These are phyloP conservation scores for Conus canariensis DNA, from an alignment of 2,888 invertebrate species.

Conservation along the genomic window DNA sequence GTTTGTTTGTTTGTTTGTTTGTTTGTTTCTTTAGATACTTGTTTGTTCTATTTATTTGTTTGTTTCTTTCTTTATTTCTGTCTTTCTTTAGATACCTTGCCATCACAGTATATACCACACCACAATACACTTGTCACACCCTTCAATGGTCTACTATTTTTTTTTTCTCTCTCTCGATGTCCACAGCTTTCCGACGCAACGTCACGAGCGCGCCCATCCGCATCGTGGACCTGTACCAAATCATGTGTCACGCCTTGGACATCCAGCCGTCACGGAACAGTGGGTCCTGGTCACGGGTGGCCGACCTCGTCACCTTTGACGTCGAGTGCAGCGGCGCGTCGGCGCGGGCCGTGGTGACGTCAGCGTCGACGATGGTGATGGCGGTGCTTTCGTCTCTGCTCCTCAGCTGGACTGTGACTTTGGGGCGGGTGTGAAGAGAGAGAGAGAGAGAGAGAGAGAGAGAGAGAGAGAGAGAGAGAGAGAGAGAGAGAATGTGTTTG, in stretches of 20 bases:
- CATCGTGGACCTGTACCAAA: conserved; percentile 60
- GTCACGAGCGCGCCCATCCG: conserved; percentile 48
- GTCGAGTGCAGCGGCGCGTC: background rate
- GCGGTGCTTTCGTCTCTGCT: background rate
- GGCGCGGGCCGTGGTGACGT: background rate
- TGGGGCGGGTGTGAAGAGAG: background rate
- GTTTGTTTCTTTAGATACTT: no score
- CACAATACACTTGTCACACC: no score
- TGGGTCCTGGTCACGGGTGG: conserved; percentile 57
- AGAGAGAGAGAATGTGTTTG: background rate
- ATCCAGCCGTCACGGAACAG: conserved; percentile 59
- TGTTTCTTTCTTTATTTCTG: no score
- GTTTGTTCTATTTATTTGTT: no score
- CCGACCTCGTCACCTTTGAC: background rate
- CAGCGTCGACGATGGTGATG: background rate
- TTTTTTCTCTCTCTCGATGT: background rate
- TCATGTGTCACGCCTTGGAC: conserved; percentile 60
- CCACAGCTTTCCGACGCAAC: conserved; percentile 55
- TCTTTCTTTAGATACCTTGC: no score
- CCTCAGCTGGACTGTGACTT: background rate
- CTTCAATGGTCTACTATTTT: background rate
- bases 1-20: no score
- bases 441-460: background rate
- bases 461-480: background rate
- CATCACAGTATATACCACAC: no score